These are phyloP conservation scores for Microcebus ravelobensis DNA, from an alignment of 2,113 vertebrate genomes.

Conservation along the genomic window DNA sequence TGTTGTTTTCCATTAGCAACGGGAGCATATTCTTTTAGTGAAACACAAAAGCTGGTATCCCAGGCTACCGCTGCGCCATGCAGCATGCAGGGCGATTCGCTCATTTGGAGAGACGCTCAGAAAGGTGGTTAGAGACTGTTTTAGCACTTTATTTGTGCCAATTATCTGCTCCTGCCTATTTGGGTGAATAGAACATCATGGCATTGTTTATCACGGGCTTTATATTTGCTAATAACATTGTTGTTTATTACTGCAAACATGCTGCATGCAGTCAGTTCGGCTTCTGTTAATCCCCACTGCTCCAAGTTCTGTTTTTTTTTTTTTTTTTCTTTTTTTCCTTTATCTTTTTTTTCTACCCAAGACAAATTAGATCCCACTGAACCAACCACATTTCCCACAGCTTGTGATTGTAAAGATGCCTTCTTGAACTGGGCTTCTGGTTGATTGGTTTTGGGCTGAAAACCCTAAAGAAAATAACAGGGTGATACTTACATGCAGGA, in stretches of 20 bases:
- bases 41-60: slow-evolving; percentile 82
- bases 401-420: slow-evolving; percentile 55
- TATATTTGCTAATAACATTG: slow-evolving; percentile 82
- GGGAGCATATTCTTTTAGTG: slow-evolving; percentile 70
- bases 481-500: slow-evolving; percentile 6
- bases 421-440: slow-evolving; percentile 41
- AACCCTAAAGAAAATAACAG: slow-evolving; percentile 61
- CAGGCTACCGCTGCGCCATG: slow-evolving; percentile 75
- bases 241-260: slow-evolving; percentile 83
- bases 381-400: slow-evolving; percentile 57
- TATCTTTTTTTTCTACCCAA: neutral
- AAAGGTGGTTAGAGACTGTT: slow-evolving; percentile 83
- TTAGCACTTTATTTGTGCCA: slow-evolving; percentile 84
- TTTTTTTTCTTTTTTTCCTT: neutral
- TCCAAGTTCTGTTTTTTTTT: slow-evolving; percentile 45
- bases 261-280: neutral
- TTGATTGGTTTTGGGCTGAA: slow-evolving; percentile 66
- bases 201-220: slow-evolving; percentile 80
- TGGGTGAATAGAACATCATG: slow-evolving; percentile 82
- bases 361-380: slow-evolving; percentile 70
- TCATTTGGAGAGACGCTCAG: slow-evolving; percentile 73
- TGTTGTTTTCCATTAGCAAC: slow-evolving; percentile 83
- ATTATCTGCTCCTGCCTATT: slow-evolving; percentile 83
- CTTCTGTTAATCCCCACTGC: slow-evolving; percentile 75
- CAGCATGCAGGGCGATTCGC: slow-evolving; percentile 58